A percentile compares a stretch with the other conserved stretches of the same genome.
Evolutionary conservation across 2,113 vertebrate genomes (phyloP).

Genomic region (Calidris pygmaea): DNA sequence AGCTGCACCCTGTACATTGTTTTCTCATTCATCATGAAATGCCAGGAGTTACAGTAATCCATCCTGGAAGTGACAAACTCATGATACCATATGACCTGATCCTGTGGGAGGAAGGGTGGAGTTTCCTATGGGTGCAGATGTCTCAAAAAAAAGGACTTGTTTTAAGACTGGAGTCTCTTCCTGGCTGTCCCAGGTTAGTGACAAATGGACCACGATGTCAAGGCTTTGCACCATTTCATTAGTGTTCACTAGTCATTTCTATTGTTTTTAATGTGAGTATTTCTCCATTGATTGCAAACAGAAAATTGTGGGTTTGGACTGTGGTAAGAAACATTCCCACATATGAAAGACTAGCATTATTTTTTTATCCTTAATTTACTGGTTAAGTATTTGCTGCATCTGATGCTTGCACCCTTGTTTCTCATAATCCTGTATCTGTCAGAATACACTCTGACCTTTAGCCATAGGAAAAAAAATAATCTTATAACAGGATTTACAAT

Average conservation of each 20-base stretch:
- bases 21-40: neutral
- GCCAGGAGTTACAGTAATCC: constrained; percentile 35
- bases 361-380: neutral
- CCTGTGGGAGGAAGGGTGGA: constrained; percentile 46
- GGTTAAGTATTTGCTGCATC: neutral
- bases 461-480: neutral
- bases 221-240: neutral
- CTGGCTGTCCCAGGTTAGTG: neutral
- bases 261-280: neutral
- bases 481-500: neutral
- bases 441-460: neutral
- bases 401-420: neutral
- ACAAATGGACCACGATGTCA: neutral
- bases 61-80: constrained; percentile 49
- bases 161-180: neutral
- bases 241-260: neutral
- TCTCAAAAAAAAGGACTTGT: neutral
- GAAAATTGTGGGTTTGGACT: neutral
- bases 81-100: neutral
- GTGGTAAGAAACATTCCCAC: neutral
- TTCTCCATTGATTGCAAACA: neutral
- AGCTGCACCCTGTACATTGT: constrained; percentile 7
- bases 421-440: neutral
- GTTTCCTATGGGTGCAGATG: constrained; percentile 30
- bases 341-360: neutral